Evolutionary conservation across 2,797 vertebrate genomes (phyloP), one percentile per base, ranked within the genome.

Genomic region (Setipinna tenuifilis): DNA sequence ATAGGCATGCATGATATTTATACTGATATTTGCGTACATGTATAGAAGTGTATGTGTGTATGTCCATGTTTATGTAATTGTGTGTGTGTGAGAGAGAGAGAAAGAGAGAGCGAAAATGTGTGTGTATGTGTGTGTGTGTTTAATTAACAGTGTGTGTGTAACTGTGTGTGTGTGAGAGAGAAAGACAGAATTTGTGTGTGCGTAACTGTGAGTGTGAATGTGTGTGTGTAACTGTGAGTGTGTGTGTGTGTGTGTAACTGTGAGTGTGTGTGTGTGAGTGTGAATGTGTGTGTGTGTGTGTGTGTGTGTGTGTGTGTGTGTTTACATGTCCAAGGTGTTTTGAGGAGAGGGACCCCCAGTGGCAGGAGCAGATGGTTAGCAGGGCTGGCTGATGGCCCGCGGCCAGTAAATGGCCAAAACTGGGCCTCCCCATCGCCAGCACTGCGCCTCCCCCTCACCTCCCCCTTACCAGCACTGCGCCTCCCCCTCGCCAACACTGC

Each of bases 311-410:
- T 91, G 89, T 87, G 91, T 91, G 91, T 91, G 90, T 92, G 89
- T 82, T 41, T 31, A 87, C 85, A 89, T 91, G 87, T 90, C 90
- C 62, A 65, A 65, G 16, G 71, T 83, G 50, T 25, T 88, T 90
- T 88, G 90, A 83, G 75, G 91, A 84, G 91, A 90, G 87, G 89
- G 91, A 89, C 91, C 86, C 87, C 90, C 91, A 85, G 93, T 92
- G 90, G 82, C 83, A 89, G 85, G 92, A 95, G 94, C 95, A 96
- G 95, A 96, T 96, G 95, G 95, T 93, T 91, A 93, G 92, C 91
- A 92, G 93, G 90, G 93, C 92, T 94, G 89, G 94, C 88, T 93
- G 65, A 88, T 93, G 91, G 91, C 89, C 84, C 83, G 90, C 88
- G 90, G 94, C 94, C 94, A 95, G 91, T 87, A 91, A 93, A 88